Percentiles rank a stretch among this genome's conserved stretches.
Conservation (phyloP, 2,797 vertebrate species). For the Ammospiza maritima region DNA sequence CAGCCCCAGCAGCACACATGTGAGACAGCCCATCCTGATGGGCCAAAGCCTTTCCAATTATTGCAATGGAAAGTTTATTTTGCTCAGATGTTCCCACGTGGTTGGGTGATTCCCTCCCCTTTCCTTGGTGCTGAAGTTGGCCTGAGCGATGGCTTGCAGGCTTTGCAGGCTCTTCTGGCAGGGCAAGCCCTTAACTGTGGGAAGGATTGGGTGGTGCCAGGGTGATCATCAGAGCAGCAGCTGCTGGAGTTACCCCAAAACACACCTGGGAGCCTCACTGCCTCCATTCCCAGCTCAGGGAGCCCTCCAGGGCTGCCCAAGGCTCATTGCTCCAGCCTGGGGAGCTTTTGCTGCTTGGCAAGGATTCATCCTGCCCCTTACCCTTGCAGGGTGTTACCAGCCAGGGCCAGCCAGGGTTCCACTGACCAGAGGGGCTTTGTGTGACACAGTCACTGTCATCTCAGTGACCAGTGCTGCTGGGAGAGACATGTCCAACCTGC, state of each 20-base stretch:
- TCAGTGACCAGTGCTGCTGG: neutral
- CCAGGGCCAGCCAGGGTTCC: accelerated
- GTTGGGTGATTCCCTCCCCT: neutral
- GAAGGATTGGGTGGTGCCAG: neutral
- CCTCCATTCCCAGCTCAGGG: neutral
- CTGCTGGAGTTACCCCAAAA: neutral
- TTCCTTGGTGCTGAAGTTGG: neutral
- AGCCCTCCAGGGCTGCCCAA: neutral
- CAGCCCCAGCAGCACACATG: neutral
- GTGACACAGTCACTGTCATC: accelerated
- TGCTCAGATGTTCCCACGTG: neutral
- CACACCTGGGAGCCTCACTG: neutral
- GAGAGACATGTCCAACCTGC: accelerated
- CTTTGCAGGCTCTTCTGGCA: neutral
- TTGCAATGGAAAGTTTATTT: neutral
- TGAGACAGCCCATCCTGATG: neutral
- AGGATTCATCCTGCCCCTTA: neutral
- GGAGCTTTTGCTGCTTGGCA: neutral
- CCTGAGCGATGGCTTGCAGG: neutral
- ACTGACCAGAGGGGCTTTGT: neutral
- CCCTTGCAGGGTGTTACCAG: no score
- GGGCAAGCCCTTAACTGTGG: neutral
- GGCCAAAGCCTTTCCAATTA: neutral
- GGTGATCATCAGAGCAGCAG: neutral
- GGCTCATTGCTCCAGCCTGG: neutral